Evolutionary conservation across 2,113 vertebrate genomes (phyloP).

Genomic region (Tetrao urogallus): DNA sequence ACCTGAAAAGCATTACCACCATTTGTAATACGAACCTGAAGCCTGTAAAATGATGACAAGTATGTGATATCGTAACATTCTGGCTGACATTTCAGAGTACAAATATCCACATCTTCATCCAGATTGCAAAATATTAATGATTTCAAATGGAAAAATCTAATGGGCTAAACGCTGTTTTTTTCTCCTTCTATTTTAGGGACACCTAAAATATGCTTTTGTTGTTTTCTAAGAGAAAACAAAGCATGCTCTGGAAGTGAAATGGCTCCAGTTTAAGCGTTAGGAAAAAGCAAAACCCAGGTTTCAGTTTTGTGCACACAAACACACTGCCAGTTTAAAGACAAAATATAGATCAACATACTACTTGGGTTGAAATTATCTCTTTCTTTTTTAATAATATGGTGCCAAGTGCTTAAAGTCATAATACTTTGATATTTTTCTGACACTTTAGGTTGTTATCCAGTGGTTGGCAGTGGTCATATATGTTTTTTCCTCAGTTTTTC

Average conservation of each 20-base stretch:
- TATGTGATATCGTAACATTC: conserved; percentile 36
- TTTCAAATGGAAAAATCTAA: conserved; percentile 69
- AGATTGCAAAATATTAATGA: conserved; percentile 71
- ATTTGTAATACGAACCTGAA: conserved; percentile 53
- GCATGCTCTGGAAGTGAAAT: neutral
- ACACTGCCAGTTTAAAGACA: neutral
- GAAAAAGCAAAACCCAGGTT: neutral
- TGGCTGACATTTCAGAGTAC: conserved; percentile 70
- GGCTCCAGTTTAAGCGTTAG: neutral
- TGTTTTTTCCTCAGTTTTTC: neutral
- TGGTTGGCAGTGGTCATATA: neutral
- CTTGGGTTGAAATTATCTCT: neutral
- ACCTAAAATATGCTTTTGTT: conserved; percentile 39
- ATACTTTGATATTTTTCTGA: neutral
- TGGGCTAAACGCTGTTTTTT: neutral
- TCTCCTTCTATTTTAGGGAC: conserved; percentile 39
- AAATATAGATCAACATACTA: neutral
- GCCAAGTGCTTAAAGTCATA: neutral
- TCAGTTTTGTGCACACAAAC: neutral
- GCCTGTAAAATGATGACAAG: conserved; percentile 63
- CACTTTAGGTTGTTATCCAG: neutral
- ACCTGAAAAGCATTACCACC: neutral
- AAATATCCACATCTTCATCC: conserved; percentile 56
- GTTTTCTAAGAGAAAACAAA: conserved; percentile 1
- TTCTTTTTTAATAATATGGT: neutral